These are phyloP conservation scores for Rhorus exstirpatorius DNA, from an alignment of 2,888 invertebrate species.

Conservation along the genomic window DNA sequence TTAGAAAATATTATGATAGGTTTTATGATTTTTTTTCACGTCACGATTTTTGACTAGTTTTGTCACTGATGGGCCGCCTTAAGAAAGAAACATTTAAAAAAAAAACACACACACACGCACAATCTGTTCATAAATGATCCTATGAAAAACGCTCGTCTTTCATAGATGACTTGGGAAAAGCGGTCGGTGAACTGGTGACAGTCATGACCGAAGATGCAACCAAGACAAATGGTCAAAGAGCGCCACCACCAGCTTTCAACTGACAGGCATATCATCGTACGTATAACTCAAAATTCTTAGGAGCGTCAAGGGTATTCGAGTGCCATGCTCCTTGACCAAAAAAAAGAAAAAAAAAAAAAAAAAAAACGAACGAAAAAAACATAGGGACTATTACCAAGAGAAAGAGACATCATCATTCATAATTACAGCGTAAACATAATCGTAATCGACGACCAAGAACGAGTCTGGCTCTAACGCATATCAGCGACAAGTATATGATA, in stretches of 20 bases:
- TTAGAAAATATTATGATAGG: too few species aligned
- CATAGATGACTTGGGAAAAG: slow-evolving; percentile 94
- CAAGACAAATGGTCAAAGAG: slow-evolving; percentile 82
- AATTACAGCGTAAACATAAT: slow-evolving; percentile 59
- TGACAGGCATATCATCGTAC: slow-evolving; percentile 68
- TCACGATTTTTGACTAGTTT: too few species aligned
- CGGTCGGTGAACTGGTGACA: slow-evolving; percentile 95
- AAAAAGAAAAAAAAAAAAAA: neutral
- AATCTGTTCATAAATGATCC: neutral
- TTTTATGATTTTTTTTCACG: too few species aligned
- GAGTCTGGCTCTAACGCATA: slow-evolving; percentile 85
- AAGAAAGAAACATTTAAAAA: too few species aligned
- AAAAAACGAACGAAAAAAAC: slow-evolving; percentile 4
- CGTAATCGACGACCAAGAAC: slow-evolving; percentile 80
- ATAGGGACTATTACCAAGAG: slow-evolving; percentile 7
- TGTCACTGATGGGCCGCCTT: too few species aligned
- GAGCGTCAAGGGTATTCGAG: slow-evolving; percentile 11
- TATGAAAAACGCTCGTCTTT: neutral
- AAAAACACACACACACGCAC: too few species aligned
- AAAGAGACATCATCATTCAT: slow-evolving; percentile 57
- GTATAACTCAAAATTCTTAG: slow-evolving; percentile 2
- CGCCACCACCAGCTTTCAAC: slow-evolving; percentile 83
- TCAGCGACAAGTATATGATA: slow-evolving; percentile 80
- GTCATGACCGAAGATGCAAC: slow-evolving; percentile 93
- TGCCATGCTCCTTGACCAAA: slow-evolving; percentile 13